These are phyloP conservation scores for Stichopus horrens DNA, from an alignment of 53 echinoderm and acorn worm genomes.

Conservation along the genomic window DNA sequence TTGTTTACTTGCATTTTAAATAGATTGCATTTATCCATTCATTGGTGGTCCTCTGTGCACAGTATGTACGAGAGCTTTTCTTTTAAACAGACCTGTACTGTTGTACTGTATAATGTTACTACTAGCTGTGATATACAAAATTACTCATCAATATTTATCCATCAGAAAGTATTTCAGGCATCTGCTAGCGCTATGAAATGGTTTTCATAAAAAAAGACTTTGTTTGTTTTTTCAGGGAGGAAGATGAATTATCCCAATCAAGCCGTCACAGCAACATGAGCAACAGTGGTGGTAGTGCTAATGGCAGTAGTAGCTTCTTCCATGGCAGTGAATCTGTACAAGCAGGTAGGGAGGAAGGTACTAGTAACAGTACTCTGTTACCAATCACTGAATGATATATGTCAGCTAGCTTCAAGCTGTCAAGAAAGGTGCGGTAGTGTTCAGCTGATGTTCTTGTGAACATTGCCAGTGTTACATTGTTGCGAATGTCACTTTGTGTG, in stretches of 20 bases:
- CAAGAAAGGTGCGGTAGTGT: background rate
- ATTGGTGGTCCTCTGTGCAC: too few relatives aligned
- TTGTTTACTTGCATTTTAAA: too few relatives aligned
- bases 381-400: background rate
- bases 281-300: constrained; percentile 97
- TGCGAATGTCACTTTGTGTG: background rate
- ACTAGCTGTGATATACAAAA: too few relatives aligned
- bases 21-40: too few relatives aligned
- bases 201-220: background rate
- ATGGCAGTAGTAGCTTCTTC: constrained; percentile 80
- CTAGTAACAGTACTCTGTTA: background rate
- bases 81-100: too few relatives aligned
- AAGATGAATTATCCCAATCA: constrained; percentile 93
- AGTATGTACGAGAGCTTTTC: too few relatives aligned
- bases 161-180: background rate
- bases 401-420: constrained; percentile 10
- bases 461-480: background rate
- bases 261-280: constrained; percentile 98
- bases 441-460: background rate
- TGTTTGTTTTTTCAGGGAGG: constrained; percentile 64
- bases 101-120: too few relatives aligned
- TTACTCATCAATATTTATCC: constrained; percentile 8
- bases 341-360: constrained; percentile 65
- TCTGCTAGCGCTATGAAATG: background rate
- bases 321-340: constrained; percentile 94